Percentiles rank a stretch among this genome's conserved stretches.
These are phyloP conservation scores for Physeter macrocephalus DNA, from an alignment of 2,113 vertebrate genomes.

Conservation along the genomic window DNA sequence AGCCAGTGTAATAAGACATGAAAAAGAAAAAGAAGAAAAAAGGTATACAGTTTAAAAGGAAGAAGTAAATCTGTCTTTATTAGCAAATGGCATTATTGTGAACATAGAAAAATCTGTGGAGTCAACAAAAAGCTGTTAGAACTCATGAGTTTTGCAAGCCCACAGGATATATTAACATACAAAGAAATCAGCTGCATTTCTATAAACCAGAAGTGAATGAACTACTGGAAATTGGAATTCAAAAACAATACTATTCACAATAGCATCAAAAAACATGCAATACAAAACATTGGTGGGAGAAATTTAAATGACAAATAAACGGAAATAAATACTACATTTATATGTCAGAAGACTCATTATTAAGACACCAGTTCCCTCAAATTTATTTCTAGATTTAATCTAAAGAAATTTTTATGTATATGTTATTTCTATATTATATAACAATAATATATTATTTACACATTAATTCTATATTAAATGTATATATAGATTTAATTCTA, in stretches of 20 bases:
- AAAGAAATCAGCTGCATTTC: not conserved
- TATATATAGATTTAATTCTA: not conserved
- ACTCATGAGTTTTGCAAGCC: not conserved
- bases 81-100: not conserved
- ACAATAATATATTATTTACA: not conserved
- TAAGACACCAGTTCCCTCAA: not conserved
- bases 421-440: not conserved
- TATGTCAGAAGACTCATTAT: not conserved
- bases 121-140: not conserved
- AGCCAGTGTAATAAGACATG: not conserved
- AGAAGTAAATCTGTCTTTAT: not conserved
- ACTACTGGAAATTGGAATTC: not conserved
- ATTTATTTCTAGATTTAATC: not conserved
- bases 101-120: not conserved
- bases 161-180: not conserved
- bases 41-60: not conserved
- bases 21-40: too few species aligned
- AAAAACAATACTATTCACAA: not conserved
- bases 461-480: not conserved
- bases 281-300: not conserved
- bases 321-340: not conserved
- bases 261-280: not conserved
- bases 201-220: not conserved
- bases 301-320: not conserved
- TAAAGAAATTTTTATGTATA: not conserved